Evolutionary conservation across 2,797 vertebrate species (phyloP).

Genomic region (Paratrypauchen microcephalus): DNA sequence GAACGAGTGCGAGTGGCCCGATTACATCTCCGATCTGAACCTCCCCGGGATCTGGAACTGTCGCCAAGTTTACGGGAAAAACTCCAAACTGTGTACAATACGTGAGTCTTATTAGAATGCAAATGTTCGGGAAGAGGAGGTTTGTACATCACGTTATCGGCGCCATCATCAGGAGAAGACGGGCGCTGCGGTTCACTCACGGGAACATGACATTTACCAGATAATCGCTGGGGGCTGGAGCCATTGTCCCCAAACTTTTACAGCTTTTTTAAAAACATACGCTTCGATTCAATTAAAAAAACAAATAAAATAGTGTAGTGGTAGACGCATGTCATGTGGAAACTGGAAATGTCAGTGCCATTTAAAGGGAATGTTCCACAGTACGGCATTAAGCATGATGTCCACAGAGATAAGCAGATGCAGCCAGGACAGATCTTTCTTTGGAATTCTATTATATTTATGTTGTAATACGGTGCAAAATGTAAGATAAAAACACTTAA

Average conservation of each 20-base stretch:
- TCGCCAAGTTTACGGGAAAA: constrained; percentile 34
- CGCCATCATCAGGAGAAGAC: constrained; percentile 50
- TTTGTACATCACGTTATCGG: constrained; percentile 50
- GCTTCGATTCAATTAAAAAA: constrained; percentile 20
- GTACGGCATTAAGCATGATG: too few relatives aligned
- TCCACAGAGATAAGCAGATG: too few relatives aligned
- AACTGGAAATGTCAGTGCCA: background rate
- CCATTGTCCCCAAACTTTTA: background rate
- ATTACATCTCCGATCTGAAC: constrained; percentile 55
- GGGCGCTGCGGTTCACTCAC: constrained; percentile 58
- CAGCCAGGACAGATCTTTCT: too few relatives aligned
- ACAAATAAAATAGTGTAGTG: too few relatives aligned
- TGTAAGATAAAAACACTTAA: too few relatives aligned
- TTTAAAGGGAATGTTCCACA: too few relatives aligned
- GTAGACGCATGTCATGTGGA: too few relatives aligned
- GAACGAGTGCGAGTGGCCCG: constrained; percentile 43
- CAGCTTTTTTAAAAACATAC: constrained; percentile 23
- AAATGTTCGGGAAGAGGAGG: constrained; percentile 61
- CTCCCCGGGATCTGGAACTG: constrained; percentile 64
- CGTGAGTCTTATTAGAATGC: constrained; percentile 63
- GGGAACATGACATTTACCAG: constrained; percentile 75
- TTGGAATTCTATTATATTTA: too few relatives aligned
- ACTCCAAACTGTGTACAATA: constrained; percentile 12
- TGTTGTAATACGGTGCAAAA: too few relatives aligned
- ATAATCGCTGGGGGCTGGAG: constrained; percentile 60